These are phyloP conservation scores for Scomberomorus guttatus DNA, from an alignment of 2,797 vertebrate species.

Conservation along the genomic window DNA sequence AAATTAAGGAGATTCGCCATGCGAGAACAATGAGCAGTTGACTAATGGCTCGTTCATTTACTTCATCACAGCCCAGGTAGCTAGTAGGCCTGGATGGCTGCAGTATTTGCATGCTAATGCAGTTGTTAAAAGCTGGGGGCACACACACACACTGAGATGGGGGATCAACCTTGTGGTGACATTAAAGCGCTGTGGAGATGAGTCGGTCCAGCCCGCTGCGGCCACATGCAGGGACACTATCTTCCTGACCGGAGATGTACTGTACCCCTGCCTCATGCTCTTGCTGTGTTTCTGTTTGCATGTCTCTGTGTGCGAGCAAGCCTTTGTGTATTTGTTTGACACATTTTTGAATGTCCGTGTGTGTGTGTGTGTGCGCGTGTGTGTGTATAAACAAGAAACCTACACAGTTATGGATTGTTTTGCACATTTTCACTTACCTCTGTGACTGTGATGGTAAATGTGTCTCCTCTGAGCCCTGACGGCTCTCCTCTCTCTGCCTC, in stretches of 20 bases:
- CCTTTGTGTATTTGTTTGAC: not conserved
- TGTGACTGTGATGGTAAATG: conserved; percentile 46
- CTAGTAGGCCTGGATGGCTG: conserved; percentile 52
- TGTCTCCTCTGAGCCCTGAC: conserved; percentile 45
- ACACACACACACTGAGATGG: conserved; percentile 41
- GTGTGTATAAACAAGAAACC: conserved; percentile 37
- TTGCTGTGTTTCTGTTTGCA: conserved; percentile 9
- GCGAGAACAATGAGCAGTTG: conserved; percentile 82
- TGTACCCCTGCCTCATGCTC: conserved; percentile 28
- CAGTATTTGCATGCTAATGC: conserved; percentile 77
- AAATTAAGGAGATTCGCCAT: conserved; percentile 84
- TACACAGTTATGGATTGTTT: conserved; percentile 51
- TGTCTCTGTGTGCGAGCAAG: conserved; percentile 9
- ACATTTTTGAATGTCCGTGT: not conserved
- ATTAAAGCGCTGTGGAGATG: conserved; percentile 65
- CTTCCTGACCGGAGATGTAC: conserved; percentile 57
- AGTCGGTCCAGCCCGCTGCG: conserved; percentile 56
- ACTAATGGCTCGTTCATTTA: conserved; percentile 80
- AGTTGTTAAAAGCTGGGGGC: conserved; percentile 40
- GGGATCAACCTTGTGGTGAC: conserved; percentile 81
- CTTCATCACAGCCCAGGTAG: conserved; percentile 82
- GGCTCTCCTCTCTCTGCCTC: conserved; percentile 10
- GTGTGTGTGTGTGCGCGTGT: conserved; percentile 13
- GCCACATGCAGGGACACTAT: conserved; percentile 58
- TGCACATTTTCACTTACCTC: conserved; percentile 46